Percentiles rank a stretch among this genome's conserved stretches.
Evolutionary conservation across 2,888 invertebrate genomes (phyloP).

Genomic region (Steromphala cineraria): DNA sequence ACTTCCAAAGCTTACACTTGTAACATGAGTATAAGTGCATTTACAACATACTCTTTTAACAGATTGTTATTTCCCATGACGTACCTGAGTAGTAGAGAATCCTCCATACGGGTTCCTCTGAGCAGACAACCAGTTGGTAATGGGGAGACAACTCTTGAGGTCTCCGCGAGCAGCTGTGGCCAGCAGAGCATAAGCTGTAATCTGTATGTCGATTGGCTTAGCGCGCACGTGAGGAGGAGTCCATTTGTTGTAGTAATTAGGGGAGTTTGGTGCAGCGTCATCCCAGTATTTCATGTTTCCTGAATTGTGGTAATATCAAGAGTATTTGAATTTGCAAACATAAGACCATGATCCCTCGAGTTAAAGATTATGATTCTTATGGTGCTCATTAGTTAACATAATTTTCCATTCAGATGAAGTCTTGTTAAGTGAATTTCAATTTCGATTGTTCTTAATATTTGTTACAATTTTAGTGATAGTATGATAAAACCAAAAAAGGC

Average conservation of each 20-base stretch:
- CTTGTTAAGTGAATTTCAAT: too few species aligned
- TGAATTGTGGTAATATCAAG: slow-evolving; percentile 36
- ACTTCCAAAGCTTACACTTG: too few species aligned
- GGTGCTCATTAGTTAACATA: too few species aligned
- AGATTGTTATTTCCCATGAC: not conserved
- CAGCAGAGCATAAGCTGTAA: slow-evolving; percentile 72
- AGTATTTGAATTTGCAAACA: too few species aligned
- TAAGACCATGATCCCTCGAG: too few species aligned
- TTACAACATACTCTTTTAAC: too few species aligned
- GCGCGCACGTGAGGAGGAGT: slow-evolving; percentile 42
- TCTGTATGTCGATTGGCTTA: slow-evolving; percentile 67
- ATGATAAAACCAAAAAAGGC: too few species aligned
- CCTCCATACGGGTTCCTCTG: slow-evolving; percentile 72
- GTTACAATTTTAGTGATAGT: too few species aligned
- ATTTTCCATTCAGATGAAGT: too few species aligned
- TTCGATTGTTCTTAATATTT: too few species aligned
- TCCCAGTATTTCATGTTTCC: slow-evolving; percentile 65
- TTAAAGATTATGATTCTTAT: too few species aligned
- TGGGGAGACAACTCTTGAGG: slow-evolving; percentile 52
- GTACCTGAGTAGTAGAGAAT: slow-evolving; percentile 74
- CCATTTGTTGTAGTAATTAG: slow-evolving; percentile 31
- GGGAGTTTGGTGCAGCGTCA: slow-evolving; percentile 29
- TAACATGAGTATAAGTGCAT: too few species aligned
- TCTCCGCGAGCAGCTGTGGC: slow-evolving; percentile 46
- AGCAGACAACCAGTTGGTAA: slow-evolving; percentile 70